These are phyloP conservation scores for Neodon shergylaensis DNA, from an alignment of 2,113 vertebrate genomes.

Conservation along the genomic window DNA sequence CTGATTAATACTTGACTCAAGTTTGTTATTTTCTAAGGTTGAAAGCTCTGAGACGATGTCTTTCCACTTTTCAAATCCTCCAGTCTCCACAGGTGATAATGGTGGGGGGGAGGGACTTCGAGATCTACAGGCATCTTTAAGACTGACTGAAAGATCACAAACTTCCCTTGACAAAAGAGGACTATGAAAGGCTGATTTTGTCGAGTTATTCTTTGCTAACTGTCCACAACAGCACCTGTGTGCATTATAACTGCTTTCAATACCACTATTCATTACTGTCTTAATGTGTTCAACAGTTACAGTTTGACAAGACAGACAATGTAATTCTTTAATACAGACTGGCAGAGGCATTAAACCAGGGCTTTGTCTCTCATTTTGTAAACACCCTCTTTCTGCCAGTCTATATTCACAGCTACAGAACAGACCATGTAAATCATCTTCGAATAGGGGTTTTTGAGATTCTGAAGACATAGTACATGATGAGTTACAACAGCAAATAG, in stretches of 20 bases:
- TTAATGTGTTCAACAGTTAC: constrained; percentile 85
- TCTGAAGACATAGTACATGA: constrained; percentile 81
- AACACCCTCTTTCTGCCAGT: constrained; percentile 86
- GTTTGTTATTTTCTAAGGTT: constrained; percentile 81
- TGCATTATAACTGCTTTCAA: constrained; percentile 84
- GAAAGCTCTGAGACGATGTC: constrained; percentile 82
- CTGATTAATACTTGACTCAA: constrained; percentile 84
- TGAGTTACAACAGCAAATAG: constrained; percentile 83
- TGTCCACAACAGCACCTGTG: constrained; percentile 83
- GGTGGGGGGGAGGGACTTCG: constrained; percentile 93
- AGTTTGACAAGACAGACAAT: constrained; percentile 89
- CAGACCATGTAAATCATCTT: constrained; percentile 82
- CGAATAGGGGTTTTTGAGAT: constrained; percentile 81
- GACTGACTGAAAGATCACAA: constrained; percentile 75
- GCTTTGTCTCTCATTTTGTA: constrained; percentile 86
- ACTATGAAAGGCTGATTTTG: constrained; percentile 73
- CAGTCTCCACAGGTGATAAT: constrained; percentile 90
- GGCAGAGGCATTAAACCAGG: constrained; percentile 83
- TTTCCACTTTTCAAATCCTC: constrained; percentile 85
- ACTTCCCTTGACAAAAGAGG: constrained; percentile 74
- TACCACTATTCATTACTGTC: constrained; percentile 83
- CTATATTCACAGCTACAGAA: constrained; percentile 86
- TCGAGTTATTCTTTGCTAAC: constrained; percentile 76
- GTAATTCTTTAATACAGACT: constrained; percentile 88
- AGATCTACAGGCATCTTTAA: constrained; percentile 81